These are phyloP conservation scores for Bufo gargarizans DNA, from an alignment of 2,113 vertebrate species.

Conservation along the genomic window DNA sequence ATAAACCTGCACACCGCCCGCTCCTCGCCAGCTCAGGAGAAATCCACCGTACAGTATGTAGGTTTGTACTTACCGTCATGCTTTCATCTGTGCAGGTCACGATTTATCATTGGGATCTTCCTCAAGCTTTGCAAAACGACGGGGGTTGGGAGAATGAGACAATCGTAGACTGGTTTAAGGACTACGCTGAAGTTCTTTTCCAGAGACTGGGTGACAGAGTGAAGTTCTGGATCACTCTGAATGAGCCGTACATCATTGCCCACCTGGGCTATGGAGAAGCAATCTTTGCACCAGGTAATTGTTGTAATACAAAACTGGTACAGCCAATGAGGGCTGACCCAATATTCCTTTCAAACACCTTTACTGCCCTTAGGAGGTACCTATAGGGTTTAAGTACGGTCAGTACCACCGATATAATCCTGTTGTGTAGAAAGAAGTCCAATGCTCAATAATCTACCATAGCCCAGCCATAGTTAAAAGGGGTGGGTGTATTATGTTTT, in stretches of 20 bases:
- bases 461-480: too few species aligned
- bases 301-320: neutral
- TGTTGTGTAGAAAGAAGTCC: neutral
- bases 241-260: constrained; percentile 87
- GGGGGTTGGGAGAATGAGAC: constrained; percentile 92
- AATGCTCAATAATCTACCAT: neutral
- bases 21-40: too few species aligned
- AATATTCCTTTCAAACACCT: neutral
- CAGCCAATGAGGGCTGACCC: neutral
- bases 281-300: constrained; percentile 84
- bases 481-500: too few species aligned
- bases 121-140: constrained; percentile 85
- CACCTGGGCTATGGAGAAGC: constrained; percentile 84
- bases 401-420: neutral
- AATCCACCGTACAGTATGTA: neutral
- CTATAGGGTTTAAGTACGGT: neutral
- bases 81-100: constrained; percentile 74
- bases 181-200: constrained; percentile 89
- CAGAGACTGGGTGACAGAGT: constrained; percentile 86
- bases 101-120: constrained; percentile 96
- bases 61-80: neutral
- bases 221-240: constrained; percentile 95
- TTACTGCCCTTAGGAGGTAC: neutral
- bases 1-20: too few species aligned
- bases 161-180: constrained; percentile 79